Percentiles rank a stretch among this genome's conserved stretches.
These are phyloP conservation scores for Lamprotornis superbus DNA, from an alignment of 2,113 vertebrate species.

Conservation along the genomic window DNA sequence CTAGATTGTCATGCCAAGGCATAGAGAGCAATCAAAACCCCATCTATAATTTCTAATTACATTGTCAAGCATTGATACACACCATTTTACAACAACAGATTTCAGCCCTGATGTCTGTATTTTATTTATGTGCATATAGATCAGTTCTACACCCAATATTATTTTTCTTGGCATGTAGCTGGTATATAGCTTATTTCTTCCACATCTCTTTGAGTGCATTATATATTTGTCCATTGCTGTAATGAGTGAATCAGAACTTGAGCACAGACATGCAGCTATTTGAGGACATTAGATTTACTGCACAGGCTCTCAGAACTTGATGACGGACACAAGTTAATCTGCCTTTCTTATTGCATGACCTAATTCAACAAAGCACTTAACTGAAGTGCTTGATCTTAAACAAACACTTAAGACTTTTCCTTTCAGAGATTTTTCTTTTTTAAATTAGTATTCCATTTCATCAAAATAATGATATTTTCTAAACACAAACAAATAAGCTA, in stretches of 20 bases:
- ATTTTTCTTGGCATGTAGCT: background rate
- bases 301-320: background rate
- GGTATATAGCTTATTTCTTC: background rate
- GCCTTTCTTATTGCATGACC: background rate
- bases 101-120: conserved; percentile 3
- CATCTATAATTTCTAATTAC: conserved; percentile 55
- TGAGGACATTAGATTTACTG: conserved; percentile 50
- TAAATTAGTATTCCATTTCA: background rate
- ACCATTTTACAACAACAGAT: background rate
- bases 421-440: background rate
- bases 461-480: background rate
- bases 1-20: background rate
- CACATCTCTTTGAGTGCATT: background rate
- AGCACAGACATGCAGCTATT: conserved; percentile 34
- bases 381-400: background rate
- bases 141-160: background rate
- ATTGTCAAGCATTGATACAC: conserved; percentile 31
- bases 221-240: background rate
- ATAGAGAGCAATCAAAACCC: conserved; percentile 18
- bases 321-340: background rate
- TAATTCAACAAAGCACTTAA: background rate
- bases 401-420: background rate
- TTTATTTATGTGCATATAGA: conserved; percentile 20
- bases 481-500: background rate
- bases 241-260: conserved; percentile 30